Percentiles rank a stretch among this genome's conserved stretches.
These are phyloP conservation scores for Corythaixoides concolor DNA, from an alignment of 2,113 vertebrate genomes.

Conservation along the genomic window DNA sequence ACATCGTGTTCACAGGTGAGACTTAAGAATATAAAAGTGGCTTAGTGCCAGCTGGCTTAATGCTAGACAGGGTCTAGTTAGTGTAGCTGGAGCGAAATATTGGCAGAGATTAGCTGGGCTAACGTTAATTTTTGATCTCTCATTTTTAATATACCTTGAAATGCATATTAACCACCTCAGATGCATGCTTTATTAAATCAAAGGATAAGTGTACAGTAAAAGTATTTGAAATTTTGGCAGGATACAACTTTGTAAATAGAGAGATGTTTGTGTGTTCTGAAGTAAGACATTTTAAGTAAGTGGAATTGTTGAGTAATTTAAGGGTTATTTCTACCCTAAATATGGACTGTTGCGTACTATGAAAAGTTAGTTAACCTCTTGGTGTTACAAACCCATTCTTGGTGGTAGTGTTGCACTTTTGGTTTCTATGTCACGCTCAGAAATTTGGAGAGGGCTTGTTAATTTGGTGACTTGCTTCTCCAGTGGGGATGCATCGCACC, in stretches of 20 bases:
- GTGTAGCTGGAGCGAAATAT: not conserved
- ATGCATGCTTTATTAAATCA: conserved; percentile 8
- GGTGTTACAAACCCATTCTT: not conserved
- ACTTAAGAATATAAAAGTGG: not conserved
- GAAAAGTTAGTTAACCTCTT: not conserved
- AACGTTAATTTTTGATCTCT: conserved; percentile 25
- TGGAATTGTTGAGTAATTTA: not conserved
- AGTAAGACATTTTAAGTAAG: not conserved
- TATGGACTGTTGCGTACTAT: not conserved
- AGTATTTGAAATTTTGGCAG: not conserved
- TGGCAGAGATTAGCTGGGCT: not conserved
- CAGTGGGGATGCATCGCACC: accelerated
- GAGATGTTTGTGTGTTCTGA: not conserved
- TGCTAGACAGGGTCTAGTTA: not conserved
- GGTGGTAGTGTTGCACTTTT: not conserved
- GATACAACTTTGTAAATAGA: not conserved
- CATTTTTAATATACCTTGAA: conserved; percentile 8
- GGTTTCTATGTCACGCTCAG: not conserved
- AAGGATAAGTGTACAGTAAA: not conserved
- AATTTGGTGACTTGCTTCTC: not conserved
- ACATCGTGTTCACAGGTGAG: not conserved
- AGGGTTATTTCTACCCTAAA: not conserved
- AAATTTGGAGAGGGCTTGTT: not conserved
- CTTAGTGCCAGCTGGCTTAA: not conserved
- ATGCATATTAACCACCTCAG: conserved; percentile 6